Conservation (phyloP, 2,888 invertebrate species). For the Nebria salina region DNA sequence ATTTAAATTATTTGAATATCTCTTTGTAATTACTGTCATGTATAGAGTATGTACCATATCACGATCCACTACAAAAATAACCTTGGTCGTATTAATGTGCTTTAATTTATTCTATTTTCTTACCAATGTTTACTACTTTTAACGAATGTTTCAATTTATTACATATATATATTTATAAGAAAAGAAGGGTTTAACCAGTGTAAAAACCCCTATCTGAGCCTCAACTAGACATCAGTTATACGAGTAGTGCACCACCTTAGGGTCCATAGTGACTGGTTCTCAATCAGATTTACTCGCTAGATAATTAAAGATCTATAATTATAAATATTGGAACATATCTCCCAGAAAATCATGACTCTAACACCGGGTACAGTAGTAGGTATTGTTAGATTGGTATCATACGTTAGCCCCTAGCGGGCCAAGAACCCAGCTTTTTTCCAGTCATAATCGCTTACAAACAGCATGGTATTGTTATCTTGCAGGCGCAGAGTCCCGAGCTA, state of each 20-base stretch:
- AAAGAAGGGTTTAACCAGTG: neutral
- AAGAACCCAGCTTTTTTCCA: neutral
- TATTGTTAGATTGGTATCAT: slow-evolving; percentile 32
- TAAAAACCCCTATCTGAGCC: neutral
- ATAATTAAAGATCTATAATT: slow-evolving; percentile 45
- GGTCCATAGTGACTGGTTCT: neutral
- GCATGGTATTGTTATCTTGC: slow-evolving; percentile 56
- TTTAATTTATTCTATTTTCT: neutral
- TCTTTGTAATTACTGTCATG: slow-evolving; percentile 2
- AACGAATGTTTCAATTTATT: no score
- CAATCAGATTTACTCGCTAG: slow-evolving; percentile 38
- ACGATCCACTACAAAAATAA: neutral
- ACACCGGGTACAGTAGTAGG: slow-evolving; percentile 31
- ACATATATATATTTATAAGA: no score
- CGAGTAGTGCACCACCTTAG: neutral
- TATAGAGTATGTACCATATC: neutral
- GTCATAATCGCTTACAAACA: slow-evolving; percentile 49
- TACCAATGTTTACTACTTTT: no score
- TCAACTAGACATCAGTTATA: neutral
- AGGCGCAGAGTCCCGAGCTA: slow-evolving; percentile 55
- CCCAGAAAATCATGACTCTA: slow-evolving; percentile 21
- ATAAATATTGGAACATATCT: slow-evolving; percentile 45
- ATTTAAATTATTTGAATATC: slow-evolving; percentile 16
- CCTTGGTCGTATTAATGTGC: neutral
- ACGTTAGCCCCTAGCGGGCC: neutral